Conservation (phyloP, 1,140 invertebrate genomes). For the Rhopalosiphum padi region DNA sequence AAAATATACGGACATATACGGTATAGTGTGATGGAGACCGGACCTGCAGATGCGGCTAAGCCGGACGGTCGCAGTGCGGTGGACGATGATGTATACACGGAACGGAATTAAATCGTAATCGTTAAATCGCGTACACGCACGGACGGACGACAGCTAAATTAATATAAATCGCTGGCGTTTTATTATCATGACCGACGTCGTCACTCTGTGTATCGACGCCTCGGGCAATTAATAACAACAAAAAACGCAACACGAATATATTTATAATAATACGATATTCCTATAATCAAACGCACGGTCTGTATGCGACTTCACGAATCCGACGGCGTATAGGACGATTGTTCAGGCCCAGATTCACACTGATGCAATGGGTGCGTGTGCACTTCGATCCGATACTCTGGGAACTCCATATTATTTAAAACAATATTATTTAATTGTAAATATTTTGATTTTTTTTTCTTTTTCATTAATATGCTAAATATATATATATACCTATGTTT, state of each 20-base stretch:
- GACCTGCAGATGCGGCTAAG: not conserved
- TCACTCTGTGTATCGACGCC: not conserved
- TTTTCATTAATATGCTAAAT: too few species aligned
- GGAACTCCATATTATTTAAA: not conserved
- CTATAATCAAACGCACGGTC: not conserved
- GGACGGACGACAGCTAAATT: not conserved
- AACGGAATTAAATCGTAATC: not conserved
- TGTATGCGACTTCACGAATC: not conserved
- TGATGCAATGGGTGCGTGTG: not conserved
- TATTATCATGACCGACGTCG: not conserved
- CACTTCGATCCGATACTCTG: not conserved
- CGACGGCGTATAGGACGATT: not conserved
- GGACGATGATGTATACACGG: not conserved
- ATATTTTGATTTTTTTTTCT: not conserved
- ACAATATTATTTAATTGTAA: not conserved
- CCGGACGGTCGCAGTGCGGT: too few species aligned
- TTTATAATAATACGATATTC: not conserved
- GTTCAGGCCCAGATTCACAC: not conserved
- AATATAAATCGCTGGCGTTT: not conserved
- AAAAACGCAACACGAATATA: not conserved
- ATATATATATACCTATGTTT: too few species aligned
- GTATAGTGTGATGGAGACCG: not conserved
- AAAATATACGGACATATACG: not conserved
- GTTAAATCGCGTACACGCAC: not conserved
- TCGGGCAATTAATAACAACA: not conserved